Evolutionary conservation across 2,113 vertebrate species (phyloP).

Genomic region (Zingel zingel): DNA sequence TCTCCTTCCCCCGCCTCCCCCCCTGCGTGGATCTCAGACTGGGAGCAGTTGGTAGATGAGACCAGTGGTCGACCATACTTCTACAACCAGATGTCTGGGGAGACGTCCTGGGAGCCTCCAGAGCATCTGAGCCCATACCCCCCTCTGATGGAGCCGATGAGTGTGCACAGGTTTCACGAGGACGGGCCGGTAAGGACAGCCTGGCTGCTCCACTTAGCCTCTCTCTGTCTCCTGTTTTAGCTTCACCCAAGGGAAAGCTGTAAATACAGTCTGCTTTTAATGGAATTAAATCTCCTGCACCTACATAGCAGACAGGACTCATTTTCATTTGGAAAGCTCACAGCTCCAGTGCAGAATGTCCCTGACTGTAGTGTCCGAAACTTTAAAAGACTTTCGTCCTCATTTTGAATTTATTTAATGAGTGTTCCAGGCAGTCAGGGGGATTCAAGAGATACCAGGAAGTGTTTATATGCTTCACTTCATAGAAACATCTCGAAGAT

Average conservation of each 20-base stretch:
- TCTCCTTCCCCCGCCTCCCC: conserved; percentile 64
- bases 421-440: background rate
- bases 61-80: conserved; percentile 89
- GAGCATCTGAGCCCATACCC: conserved; percentile 66
- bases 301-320: conserved; percentile 59
- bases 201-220: conserved; percentile 71
- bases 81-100: conserved; percentile 91
- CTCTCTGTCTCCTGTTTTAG: conserved; percentile 72
- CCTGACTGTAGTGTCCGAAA: background rate
- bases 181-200: conserved; percentile 77
- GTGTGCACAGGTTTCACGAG: conserved; percentile 64
- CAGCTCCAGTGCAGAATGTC: conserved; percentile 14
- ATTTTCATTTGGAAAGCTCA: conserved; percentile 33
- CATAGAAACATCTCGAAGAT: background rate
- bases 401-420: conserved; percentile 17
- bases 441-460: background rate
- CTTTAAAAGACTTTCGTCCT: conserved; percentile 35
- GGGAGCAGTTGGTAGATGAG: conserved; percentile 91
- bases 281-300: conserved; percentile 68
- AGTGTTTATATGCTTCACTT: background rate
- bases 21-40: conserved; percentile 76
- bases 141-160: conserved; percentile 72
- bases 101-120: conserved; percentile 93
- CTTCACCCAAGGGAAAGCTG: conserved; percentile 68
- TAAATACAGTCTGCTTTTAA: conserved; percentile 74